Percentiles rank a stretch among this genome's conserved stretches.
These are phyloP conservation scores for Botrylloides violaceus DNA, from an alignment of 23 tunicate genomes.

Conservation along the genomic window DNA sequence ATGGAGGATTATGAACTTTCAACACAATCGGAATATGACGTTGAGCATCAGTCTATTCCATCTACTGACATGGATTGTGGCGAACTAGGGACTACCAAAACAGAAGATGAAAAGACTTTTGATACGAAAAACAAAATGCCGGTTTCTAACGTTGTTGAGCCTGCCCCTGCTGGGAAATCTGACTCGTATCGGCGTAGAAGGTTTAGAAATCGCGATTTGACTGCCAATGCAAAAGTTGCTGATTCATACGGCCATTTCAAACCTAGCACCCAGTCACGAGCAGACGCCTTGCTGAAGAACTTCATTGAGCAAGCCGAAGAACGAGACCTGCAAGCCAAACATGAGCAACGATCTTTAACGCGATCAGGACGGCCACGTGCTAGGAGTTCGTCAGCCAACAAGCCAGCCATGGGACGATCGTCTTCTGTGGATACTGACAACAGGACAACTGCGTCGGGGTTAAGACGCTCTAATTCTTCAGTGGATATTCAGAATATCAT, in stretches of 20 bases:
- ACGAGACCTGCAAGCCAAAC: conserved; percentile 33
- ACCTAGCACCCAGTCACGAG: neutral
- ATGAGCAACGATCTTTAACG: conserved; percentile 26
- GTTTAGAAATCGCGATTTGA: neutral
- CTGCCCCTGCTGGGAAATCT: neutral
- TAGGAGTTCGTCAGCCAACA: conserved; percentile 32
- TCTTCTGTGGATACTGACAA: conserved; percentile 4
- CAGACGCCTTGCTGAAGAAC: conserved; percentile 37
- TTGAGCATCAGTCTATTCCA: too few relatives aligned
- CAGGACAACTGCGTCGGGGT: neutral
- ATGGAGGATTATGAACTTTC: neutral
- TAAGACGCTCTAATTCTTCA: conserved; percentile 30
- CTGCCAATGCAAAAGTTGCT: neutral
- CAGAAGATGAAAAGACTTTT: neutral
- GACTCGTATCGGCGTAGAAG: too few relatives aligned
- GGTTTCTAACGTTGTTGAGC: neutral
- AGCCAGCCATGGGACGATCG: neutral
- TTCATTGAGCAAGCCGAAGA: conserved; percentile 57
- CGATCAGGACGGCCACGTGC: conserved; percentile 14
- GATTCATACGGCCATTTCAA: neutral
- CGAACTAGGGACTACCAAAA: neutral
- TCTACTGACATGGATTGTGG: neutral
- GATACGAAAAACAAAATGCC: neutral
- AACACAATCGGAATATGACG: neutral
- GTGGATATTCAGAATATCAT: conserved; percentile 41